Percentiles rank a stretch among this genome's conserved stretches.
phyloP scores from a whole-genome alignment of 1,140 invertebrate genomes.

The Holcopasites calliopsidis region DNA sequence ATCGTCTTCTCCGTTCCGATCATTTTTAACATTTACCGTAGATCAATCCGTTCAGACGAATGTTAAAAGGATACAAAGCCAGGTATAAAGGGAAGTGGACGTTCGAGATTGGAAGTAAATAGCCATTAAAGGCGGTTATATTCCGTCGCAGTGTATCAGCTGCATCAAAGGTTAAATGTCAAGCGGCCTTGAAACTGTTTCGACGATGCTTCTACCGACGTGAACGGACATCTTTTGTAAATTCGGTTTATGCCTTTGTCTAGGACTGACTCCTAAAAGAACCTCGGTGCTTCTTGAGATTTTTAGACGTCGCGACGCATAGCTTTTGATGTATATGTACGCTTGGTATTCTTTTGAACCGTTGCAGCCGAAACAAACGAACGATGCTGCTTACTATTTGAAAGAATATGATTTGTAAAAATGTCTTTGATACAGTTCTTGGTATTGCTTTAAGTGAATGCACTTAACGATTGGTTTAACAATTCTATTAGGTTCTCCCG shows the following conservation, averaged over 20 bases:
- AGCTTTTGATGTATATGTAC: not conserved
- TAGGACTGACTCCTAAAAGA: not conserved
- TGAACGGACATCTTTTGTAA: not conserved
- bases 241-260: not conserved
- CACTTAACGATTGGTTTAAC: too few species aligned
- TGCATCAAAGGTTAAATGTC: conserved; percentile 11
- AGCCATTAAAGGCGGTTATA: conserved; percentile 11
- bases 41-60: conserved; percentile 22
- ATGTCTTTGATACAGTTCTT: too few species aligned
- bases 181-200: not conserved
- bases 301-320: not conserved
- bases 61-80: conserved; percentile 22
- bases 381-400: too few species aligned
- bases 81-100: not conserved
- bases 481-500: too few species aligned
- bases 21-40: conserved; percentile 35
- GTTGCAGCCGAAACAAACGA: too few species aligned
- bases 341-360: too few species aligned
- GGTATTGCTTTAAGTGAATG: too few species aligned
- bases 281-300: not conserved
- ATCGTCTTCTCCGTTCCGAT: not conserved
- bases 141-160: not conserved
- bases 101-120: conserved; percentile 20
- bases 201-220: not conserved
- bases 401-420: too few species aligned